Evolutionary conservation across 2,888 invertebrate species (phyloP), one percentile per base, ranked within the genome.

Genomic region (Nephrotoma appendiculata): DNA sequence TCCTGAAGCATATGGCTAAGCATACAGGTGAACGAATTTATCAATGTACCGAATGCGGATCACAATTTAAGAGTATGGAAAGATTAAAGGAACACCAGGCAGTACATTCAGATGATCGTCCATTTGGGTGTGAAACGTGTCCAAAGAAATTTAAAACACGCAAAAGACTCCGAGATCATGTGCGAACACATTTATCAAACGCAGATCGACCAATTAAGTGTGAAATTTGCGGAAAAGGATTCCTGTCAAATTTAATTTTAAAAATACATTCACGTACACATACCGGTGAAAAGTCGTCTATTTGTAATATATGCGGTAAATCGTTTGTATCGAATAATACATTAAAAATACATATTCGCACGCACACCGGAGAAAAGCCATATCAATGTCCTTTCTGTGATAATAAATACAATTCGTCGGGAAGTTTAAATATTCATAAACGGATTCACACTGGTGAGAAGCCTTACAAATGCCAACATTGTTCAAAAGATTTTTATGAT

Each of bases 311-410:
- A 44, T 85, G 85, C 19, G 85, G 85, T 9, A 85, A 44, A 85
- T 85, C 43, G n/a, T 85, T 85, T 44, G 42, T 44, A 5, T 44
- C 85, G 4, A 19, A 42, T 19, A 85, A 42, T 19, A 44, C 85
- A 19, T 85, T 85, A 85, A 85, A 31, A 44, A 44, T 85, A 44
- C 85, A 85, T 85, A 85, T 44, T 11, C 85, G 85, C 12, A 85
- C 44, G 11, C 85, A 85, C 31, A 85, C 85, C 0, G 85, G 85
- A 44, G 85, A 85, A 85, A 44, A 44, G 19, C 85, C 85, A 31
- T 85, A 85, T 44, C 15, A 85, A 85, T 85, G 85, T 44, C 19
- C 43, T 2, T 85, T 85, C n/a, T 85, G 85, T 85, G 44, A 45
- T 85, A 85, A 85, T 44, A 43, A 85, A 85, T 85, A 44, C 7